Evolutionary conservation across 1,140 invertebrate genomes (phyloP).

Genomic region (Habropoda laboriosa): DNA sequence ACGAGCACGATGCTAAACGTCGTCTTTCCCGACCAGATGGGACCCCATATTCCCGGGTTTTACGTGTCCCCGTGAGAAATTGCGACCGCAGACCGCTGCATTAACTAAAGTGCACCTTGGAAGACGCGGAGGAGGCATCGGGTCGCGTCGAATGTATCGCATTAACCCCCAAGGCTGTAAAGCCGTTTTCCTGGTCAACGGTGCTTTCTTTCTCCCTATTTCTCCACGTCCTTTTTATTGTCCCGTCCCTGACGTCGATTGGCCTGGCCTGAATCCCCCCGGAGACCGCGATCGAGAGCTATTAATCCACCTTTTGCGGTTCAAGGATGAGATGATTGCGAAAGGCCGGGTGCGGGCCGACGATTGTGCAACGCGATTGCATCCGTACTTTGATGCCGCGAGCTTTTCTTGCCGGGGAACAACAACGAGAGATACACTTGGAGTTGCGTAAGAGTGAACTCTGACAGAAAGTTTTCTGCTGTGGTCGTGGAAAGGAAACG

Average conservation of each 20-base stretch:
- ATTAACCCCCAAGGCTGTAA: neutral
- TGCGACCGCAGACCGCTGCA: slow-evolving; percentile 66
- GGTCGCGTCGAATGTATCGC: slow-evolving; percentile 3
- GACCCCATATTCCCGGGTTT: neutral
- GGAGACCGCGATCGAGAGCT: slow-evolving; percentile 29
- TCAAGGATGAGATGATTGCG: slow-evolving; percentile 37
- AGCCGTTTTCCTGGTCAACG: slow-evolving; percentile 1
- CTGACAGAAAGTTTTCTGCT: slow-evolving; percentile 2
- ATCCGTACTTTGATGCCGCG: slow-evolving; percentile 35
- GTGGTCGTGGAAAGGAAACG: slow-evolving; percentile 13
- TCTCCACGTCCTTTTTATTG: neutral
- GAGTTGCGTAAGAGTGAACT: slow-evolving; percentile 10
- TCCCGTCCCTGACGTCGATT: neutral
- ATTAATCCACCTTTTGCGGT: slow-evolving; percentile 37
- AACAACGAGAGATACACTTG: neutral
- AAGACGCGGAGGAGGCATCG: slow-evolving; percentile 5
- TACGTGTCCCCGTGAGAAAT: slow-evolving; percentile 48
- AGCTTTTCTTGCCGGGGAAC: slow-evolving; percentile 17
- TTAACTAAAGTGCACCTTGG: slow-evolving; percentile 70
- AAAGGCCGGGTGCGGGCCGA: neutral
- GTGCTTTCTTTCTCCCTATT: neutral
- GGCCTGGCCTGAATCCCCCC: neutral
- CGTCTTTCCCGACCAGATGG: neutral
- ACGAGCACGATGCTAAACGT: slow-evolving; percentile 1
- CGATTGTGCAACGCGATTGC: slow-evolving; percentile 40